Percentiles rank a stretch among this genome's conserved stretches.
phyloP scores from a whole-genome alignment of 2,888 invertebrate genomes.

The Gymnocheta viridis region DNA sequence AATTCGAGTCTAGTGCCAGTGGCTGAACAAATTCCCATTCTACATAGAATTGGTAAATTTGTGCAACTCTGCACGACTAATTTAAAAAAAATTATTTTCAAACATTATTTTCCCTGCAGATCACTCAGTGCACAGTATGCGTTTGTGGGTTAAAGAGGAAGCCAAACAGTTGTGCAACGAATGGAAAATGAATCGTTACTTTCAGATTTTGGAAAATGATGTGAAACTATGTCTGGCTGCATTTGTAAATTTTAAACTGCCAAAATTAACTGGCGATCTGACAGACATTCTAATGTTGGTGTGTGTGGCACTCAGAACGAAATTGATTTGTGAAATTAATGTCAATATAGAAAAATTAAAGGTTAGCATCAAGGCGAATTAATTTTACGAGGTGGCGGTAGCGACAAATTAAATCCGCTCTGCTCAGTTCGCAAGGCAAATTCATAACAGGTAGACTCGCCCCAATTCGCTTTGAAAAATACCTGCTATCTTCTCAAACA shows the following conservation, averaged over 20 bases:
- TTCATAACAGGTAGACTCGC: no score
- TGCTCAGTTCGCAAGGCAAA: no score
- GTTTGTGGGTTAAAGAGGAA: constrained; percentile 89
- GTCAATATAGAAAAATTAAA: constrained; percentile 89
- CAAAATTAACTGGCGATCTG: constrained; percentile 83
- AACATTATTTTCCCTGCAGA: constrained; percentile 82
- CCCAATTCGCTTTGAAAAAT: no score
- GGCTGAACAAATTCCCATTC: constrained; percentile 91
- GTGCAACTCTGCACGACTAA: not conserved
- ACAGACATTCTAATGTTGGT: constrained; percentile 90
- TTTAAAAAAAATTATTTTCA: not conserved
- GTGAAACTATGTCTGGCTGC: constrained; percentile 85
- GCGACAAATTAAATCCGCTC: no score
- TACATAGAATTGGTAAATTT: constrained; percentile 79
- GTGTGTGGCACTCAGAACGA: constrained; percentile 90
- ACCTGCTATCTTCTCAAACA: no score
- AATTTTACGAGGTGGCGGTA: no score
- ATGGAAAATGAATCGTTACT: constrained; percentile 90
- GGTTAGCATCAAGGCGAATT: no score
- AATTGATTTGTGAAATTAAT: constrained; percentile 90
- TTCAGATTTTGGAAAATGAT: constrained; percentile 86
- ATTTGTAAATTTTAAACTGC: constrained; percentile 83
- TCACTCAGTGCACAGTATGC: constrained; percentile 90
- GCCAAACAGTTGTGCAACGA: constrained; percentile 87
- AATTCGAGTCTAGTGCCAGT: constrained; percentile 90